Base-by-base conservation (phyloP, 2,113 vertebrate species). In the Nyctibius bracteatus region DNA sequence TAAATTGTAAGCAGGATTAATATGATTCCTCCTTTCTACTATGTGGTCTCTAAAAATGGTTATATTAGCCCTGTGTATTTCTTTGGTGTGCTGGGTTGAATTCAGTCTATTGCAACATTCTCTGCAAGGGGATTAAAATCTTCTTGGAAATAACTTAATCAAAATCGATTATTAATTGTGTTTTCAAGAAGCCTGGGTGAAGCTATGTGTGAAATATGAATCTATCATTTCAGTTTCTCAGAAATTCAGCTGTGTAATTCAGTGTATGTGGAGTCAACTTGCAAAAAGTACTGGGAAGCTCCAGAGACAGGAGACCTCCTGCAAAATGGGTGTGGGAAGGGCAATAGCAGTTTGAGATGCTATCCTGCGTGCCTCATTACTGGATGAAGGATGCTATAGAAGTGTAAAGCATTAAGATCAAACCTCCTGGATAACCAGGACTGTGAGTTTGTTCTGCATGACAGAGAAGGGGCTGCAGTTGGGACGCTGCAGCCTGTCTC, bases 391-490 rank as follows among this genome's bases (percentile, higher is more conserved):
- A 37, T 79, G 31, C 81, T 87, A 18, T 6, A 13, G 83, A 82
- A 94, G 61, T 85, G 37, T 70, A 31, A 82, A 85, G 81, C 65
- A 70, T 87, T 92, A 68, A 72, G 91, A 94, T 93, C 83, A 94
- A 97, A 70, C 91, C 65, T 89, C 57, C 65, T 87, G 80, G 65
- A 68, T 95, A 88, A 95, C 86, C 96, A 82, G 81, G 70, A 37
- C 73, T 61, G 18, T 82, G 91, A 61, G 91, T 96, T 96, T 87
- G 57, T 91, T 92, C 90, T 86, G 85, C 52, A 13, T 91, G 91
- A 58, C 51, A 73, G 91, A 77, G 94, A 54, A 62, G 67, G 91
- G 72, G 49, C 96, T 82, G 49, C 17, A 4, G 92, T 88, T 92
- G 82, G 82, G 57, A 14, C 2, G 10, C 75, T 81, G 75, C 75